These are phyloP conservation scores for Chloroclystis v-ata DNA, from an alignment of 2,888 invertebrate genomes.

Conservation along the genomic window DNA sequence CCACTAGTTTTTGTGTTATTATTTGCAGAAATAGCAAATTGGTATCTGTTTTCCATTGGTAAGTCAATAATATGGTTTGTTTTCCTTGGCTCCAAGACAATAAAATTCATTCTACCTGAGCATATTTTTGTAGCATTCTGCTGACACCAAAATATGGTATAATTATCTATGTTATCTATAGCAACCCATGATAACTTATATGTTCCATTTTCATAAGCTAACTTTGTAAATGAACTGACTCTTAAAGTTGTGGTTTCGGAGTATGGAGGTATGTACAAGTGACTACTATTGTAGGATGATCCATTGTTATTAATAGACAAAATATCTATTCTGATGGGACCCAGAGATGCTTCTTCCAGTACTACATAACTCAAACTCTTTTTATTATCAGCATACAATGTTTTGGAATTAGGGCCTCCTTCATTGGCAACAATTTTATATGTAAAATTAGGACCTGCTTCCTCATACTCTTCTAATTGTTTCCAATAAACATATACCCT, in stretches of 20 bases:
- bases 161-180: constrained; percentile 78
- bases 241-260: constrained; percentile 64
- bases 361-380: constrained; percentile 80
- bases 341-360: constrained; percentile 70
- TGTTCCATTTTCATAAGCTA: constrained; percentile 83
- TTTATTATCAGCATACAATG: constrained; percentile 67
- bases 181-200: constrained; percentile 87
- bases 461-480: constrained; percentile 80
- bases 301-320: constrained; percentile 81
- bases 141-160: constrained; percentile 89
- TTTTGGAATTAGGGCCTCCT: constrained; percentile 47
- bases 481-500: constrained; percentile 89
- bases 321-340: constrained; percentile 73
- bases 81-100: constrained; percentile 49
- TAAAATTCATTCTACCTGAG: constrained; percentile 70
- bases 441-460: constrained; percentile 86
- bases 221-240: constrained; percentile 81
- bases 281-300: constrained; percentile 73
- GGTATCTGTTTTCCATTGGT: constrained; percentile 79
- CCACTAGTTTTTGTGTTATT: constrained; percentile 84
- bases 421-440: constrained; percentile 78
- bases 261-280: constrained; percentile 79
- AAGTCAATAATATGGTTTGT: constrained; percentile 80
- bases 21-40: constrained; percentile 90
- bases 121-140: constrained; percentile 73